Conservation (phyloP, 2,113 vertebrate genomes). For the Toxotes jaculatrix region DNA sequence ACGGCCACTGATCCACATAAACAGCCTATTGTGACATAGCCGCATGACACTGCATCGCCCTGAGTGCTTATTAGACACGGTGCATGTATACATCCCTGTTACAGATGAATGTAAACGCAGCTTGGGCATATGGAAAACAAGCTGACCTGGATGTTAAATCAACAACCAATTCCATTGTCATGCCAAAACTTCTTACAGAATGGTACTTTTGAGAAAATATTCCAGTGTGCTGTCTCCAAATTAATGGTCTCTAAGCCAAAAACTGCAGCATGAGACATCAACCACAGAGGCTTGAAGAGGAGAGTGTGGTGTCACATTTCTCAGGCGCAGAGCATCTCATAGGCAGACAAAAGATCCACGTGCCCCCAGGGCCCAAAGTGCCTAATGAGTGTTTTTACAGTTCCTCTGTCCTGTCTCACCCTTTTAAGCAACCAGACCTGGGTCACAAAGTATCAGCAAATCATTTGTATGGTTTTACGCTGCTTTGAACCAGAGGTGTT, state of each 20-base stretch:
- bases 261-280: conserved; percentile 67
- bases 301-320: conserved; percentile 74
- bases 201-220: conserved; percentile 37
- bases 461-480: neutral
- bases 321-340: conserved; percentile 63
- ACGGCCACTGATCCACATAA: conserved; percentile 70
- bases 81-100: conserved; percentile 7
- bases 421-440: conserved; percentile 16
- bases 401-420: conserved; percentile 58
- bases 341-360: conserved; percentile 66
- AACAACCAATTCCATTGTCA: neutral
- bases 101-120: conserved; percentile 26
- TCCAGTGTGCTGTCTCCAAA: conserved; percentile 40
- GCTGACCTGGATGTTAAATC: conserved; percentile 5
- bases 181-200: neutral
- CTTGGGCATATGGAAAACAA: conserved; percentile 4
- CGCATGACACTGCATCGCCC: conserved; percentile 64
- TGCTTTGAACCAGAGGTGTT: neutral
- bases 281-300: conserved; percentile 64
- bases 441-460: conserved; percentile 24
- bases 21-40: conserved; percentile 71
- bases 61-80: conserved; percentile 49
- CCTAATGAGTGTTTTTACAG: conserved; percentile 66
- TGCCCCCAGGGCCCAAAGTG: conserved; percentile 51
- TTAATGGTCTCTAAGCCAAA: conserved; percentile 51